phyloP scores from a whole-genome alignment of 2,888 invertebrate genomes.

The Drosophila bunnanda region DNA sequence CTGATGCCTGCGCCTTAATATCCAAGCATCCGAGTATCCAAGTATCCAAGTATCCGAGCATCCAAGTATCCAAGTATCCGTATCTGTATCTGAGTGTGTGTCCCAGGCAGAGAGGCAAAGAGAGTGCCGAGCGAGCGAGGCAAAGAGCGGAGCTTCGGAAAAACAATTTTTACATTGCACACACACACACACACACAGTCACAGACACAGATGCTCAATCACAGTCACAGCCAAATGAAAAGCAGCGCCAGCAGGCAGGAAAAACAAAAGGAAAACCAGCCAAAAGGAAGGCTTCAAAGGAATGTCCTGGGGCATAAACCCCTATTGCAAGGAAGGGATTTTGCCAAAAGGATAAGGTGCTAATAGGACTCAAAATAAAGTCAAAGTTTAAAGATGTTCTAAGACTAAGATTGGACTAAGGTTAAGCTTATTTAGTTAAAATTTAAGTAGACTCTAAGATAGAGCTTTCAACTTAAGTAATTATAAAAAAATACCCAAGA shows the following conservation, averaged over 20 bases:
- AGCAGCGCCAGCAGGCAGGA: conserved; percentile 21
- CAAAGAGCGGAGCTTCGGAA: conserved; percentile 69
- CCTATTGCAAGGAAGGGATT: too few relatives aligned
- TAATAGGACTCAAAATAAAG: not conserved
- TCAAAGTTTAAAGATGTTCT: not conserved
- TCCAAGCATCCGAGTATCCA: not conserved
- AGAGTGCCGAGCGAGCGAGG: conserved; percentile 8
- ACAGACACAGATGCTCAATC: not conserved
- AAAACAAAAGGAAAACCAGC: conserved; percentile 7
- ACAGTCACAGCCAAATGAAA: conserved; percentile 26
- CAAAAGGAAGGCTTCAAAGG: not conserved
- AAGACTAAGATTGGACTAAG: too few relatives aligned
- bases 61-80: conserved; percentile 10
- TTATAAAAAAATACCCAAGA: not conserved
- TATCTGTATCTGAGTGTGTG: conserved; percentile 23
- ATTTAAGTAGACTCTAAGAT: not conserved
- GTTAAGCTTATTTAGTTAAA: not conserved
- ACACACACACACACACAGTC: conserved; percentile 3
- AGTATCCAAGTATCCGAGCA: conserved; percentile 2
- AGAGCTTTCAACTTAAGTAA: not conserved
- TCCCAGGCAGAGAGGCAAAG: conserved; percentile 8
- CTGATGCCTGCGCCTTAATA: conserved; percentile 1
- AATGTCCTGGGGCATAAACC: too few relatives aligned
- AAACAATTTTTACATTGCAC: conserved; percentile 41
- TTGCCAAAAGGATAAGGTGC: too few relatives aligned